These are phyloP conservation scores for Exaiptasia diaphana DNA, from an alignment of 64 coral and sea anemone species.

Conservation along the genomic window DNA sequence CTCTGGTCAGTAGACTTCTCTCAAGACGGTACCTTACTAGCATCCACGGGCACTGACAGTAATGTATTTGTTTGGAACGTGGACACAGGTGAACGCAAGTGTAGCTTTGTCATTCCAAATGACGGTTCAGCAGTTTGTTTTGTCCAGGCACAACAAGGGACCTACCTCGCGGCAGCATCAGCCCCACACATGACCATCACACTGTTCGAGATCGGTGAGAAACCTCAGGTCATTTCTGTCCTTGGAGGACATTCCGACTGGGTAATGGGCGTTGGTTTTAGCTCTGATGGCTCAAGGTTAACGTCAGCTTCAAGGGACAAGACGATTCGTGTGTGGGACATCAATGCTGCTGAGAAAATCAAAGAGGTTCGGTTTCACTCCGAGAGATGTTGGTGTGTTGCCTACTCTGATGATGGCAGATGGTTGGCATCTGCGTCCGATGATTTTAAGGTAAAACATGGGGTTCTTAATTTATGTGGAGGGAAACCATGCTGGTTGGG, in stretches of 20 bases:
- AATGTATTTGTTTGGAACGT: constrained; percentile 34
- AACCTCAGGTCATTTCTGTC: constrained; percentile 24
- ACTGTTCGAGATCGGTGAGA: background rate
- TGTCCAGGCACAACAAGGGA: constrained; percentile 22
- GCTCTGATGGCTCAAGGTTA: constrained; percentile 10
- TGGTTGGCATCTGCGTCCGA: constrained; percentile 59
- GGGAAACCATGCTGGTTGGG: no score
- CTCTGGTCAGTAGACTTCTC: constrained; percentile 55
- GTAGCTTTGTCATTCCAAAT: constrained; percentile 33
- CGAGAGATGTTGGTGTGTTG: constrained; percentile 56
- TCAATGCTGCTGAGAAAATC: constrained; percentile 39
- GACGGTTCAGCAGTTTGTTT: constrained; percentile 35
- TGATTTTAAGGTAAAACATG: constrained; percentile 48
- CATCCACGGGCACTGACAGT: constrained; percentile 23
- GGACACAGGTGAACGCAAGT: background rate
- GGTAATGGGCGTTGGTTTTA: constrained; percentile 50
- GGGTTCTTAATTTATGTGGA: background rate
- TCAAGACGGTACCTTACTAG: constrained; percentile 31
- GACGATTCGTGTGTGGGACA: constrained; percentile 58
- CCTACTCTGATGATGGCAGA: constrained; percentile 47
- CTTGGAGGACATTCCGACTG: constrained; percentile 48
- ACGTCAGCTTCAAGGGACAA: constrained; percentile 33
- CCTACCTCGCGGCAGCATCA: constrained; percentile 34
- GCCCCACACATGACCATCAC: constrained; percentile 47
- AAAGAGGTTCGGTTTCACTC: constrained; percentile 46